Percentiles rank a stretch among this genome's conserved stretches.
These are phyloP conservation scores for Tenualosa thibaudeaui DNA, from an alignment of 2,797 vertebrate species.

Conservation along the genomic window DNA sequence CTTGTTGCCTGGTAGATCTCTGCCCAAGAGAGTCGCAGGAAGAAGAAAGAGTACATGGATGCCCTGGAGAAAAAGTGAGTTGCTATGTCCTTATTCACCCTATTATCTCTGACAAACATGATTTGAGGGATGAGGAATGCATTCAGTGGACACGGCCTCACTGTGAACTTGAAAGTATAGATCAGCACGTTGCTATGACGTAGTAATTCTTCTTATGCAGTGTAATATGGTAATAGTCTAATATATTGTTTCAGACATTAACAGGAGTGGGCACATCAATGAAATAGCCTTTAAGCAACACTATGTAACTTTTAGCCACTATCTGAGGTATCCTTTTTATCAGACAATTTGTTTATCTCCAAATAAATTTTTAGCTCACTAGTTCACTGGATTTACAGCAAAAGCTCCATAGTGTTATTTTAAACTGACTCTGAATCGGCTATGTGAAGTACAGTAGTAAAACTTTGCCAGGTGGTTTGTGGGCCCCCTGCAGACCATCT, in stretches of 20 bases:
- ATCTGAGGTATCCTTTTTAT: too few relatives aligned
- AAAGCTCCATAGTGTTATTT: too few relatives aligned
- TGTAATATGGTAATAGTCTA: too few relatives aligned
- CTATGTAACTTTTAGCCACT: too few relatives aligned
- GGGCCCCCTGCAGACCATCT: not conserved
- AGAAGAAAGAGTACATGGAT: conserved; percentile 99
- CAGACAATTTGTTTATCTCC: too few relatives aligned
- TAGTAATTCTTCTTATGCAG: not conserved
- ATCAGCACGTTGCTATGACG: not conserved
- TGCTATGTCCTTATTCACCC: not conserved
- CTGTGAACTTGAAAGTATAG: too few relatives aligned
- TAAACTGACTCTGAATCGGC: too few relatives aligned
- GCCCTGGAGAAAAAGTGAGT: conserved; percentile 95
- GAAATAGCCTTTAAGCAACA: too few relatives aligned
- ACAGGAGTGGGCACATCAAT: too few relatives aligned
- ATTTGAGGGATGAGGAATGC: not conserved
- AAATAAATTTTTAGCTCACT: too few relatives aligned
- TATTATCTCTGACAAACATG: not conserved
- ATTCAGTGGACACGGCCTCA: not conserved
- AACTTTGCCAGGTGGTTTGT: not conserved
- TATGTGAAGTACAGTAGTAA: not conserved
- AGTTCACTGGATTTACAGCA: too few relatives aligned
- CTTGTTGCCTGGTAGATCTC: conserved; percentile 82
- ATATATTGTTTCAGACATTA: too few relatives aligned
- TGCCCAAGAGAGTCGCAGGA: conserved; percentile 96